phyloP scores from a whole-genome alignment of 1,140 invertebrate species.

The Helicoverpa zea region DNA sequence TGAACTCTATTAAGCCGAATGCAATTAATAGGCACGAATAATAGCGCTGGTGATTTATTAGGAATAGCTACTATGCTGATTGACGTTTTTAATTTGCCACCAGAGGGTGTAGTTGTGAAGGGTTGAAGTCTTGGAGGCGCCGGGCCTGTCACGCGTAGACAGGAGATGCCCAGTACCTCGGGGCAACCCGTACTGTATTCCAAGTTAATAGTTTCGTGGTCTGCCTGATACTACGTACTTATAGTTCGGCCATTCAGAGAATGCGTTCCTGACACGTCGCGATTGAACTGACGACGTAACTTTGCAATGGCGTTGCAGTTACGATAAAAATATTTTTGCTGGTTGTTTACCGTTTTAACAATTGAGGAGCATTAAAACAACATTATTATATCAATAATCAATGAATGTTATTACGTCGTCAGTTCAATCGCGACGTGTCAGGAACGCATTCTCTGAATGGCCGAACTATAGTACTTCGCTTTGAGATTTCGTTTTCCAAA shows the following conservation, averaged over 20 bases:
- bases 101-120: constrained; percentile 61
- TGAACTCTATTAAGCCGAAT: constrained; percentile 75
- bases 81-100: constrained; percentile 82
- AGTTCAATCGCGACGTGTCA: no score
- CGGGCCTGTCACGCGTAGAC: constrained; percentile 72
- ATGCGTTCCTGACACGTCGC: no score
- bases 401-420: no score
- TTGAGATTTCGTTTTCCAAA: constrained; percentile 13
- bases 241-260: no score
- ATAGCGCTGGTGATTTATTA: constrained; percentile 76
- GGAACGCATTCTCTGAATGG: no score
- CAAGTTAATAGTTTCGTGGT: constrained; percentile 41
- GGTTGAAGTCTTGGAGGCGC: constrained; percentile 68
- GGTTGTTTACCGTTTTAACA: no score
- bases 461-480: constrained; percentile 13
- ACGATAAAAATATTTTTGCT: no score
- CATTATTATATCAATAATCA: no score
- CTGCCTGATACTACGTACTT: not conserved
- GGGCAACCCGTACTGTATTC: constrained; percentile 36
- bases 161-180: constrained; percentile 65
- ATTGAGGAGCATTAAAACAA: no score
- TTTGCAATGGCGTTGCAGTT: no score
- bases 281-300: no score
- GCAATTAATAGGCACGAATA: constrained; percentile 79
- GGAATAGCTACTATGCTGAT: constrained; percentile 78